phyloP scores from a whole-genome alignment of 64 coral and sea anemone species.

The Stichodactyla helianthus region DNA sequence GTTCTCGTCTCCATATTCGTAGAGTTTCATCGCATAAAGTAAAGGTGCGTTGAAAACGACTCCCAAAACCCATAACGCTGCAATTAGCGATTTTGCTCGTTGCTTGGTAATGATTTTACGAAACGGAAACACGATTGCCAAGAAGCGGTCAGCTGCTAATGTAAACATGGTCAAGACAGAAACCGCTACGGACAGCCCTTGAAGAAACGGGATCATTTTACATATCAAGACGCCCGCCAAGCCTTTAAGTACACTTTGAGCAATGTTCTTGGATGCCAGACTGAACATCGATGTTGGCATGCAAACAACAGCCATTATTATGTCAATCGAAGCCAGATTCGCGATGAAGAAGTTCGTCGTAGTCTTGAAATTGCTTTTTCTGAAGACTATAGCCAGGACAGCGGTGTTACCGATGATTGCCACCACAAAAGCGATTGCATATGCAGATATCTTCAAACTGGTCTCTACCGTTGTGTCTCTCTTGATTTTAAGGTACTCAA shows the following conservation, averaged over 20 bases:
- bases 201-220: slow-evolving; percentile 41
- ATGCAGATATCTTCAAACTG: not conserved
- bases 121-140: slow-evolving; percentile 50
- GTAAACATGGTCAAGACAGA: slow-evolving; percentile 33
- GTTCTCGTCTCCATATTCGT: not conserved
- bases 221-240: slow-evolving; percentile 6
- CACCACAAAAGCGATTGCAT: not conserved
- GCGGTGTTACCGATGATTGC: slow-evolving; percentile 4
- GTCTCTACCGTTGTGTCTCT: not conserved
- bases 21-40: slow-evolving; percentile 34
- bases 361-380: slow-evolving; percentile 5
- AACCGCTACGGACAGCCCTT: slow-evolving; percentile 19
- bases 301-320: slow-evolving; percentile 36
- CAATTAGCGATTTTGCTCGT: slow-evolving; percentile 15
- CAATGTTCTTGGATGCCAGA: not conserved
- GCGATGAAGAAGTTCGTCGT: slow-evolving; percentile 40
- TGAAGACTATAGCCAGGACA: not conserved
- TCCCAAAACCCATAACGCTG: slow-evolving; percentile 18
- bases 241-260: not conserved
- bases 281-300: slow-evolving; percentile 37
- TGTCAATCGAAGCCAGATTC: slow-evolving; percentile 34
- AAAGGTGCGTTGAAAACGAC: slow-evolving; percentile 19
- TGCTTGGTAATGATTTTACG: slow-evolving; percentile 20
- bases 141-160: slow-evolving; percentile 40
- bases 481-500: not conserved